Conservation (phyloP, 2,113 vertebrate species). For the Poeciliopsis retropinna region DNA sequence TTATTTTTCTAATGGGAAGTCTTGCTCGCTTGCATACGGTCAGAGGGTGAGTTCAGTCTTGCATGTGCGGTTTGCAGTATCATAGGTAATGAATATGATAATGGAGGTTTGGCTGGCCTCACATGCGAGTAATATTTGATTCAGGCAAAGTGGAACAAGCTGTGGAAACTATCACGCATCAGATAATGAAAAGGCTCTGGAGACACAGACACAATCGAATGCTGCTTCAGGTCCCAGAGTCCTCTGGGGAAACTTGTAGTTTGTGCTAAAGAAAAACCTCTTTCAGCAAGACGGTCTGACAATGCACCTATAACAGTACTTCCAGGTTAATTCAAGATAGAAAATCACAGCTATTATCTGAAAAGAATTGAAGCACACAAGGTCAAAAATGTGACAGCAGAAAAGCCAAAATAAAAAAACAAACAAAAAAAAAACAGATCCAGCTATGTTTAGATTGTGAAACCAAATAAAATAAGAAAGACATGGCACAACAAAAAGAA, state of each 20-base stretch:
- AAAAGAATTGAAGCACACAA: background rate
- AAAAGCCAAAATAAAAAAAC: background rate
- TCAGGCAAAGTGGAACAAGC: constrained; percentile 45
- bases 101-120: constrained; percentile 40
- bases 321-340: background rate
- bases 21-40: background rate
- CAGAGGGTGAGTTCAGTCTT: constrained; percentile 22
- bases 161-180: constrained; percentile 46
- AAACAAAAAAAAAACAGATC: background rate
- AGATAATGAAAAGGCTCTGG: constrained; percentile 57
- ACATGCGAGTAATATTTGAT: constrained; percentile 47
- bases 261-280: constrained; percentile 43
- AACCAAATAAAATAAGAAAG: background rate
- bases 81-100: constrained; percentile 73
- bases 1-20: constrained; percentile 30
- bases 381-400: background rate
- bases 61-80: constrained; percentile 55
- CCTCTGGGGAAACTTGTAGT: constrained; percentile 58
- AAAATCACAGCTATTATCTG: background rate
- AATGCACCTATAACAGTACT: background rate
- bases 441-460: background rate
- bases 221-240: constrained; percentile 39
- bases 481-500: background rate
- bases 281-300: constrained; percentile 27
- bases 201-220: constrained; percentile 60